Evolutionary conservation across 2,888 invertebrate species (phyloP).

Genomic region (Pardosa pseudoannulata): DNA sequence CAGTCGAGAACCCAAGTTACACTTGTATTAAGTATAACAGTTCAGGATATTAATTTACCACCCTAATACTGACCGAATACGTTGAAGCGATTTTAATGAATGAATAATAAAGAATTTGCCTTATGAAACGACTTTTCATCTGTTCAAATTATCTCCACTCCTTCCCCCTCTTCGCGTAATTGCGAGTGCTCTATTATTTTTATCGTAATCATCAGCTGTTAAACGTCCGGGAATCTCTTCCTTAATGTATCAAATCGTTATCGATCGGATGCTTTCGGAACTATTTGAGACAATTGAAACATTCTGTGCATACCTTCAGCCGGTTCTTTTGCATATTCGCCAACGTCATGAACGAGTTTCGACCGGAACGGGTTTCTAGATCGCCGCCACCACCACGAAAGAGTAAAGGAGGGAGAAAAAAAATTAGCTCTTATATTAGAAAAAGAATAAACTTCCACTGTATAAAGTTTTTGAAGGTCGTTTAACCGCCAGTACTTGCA

Average conservation of each 20-base stretch:
- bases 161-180: too few species aligned
- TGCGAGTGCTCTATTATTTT: too few species aligned
- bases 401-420: not conserved
- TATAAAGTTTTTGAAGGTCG: not conserved
- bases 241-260: not conserved
- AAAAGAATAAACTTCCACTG: not conserved
- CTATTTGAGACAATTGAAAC: not conserved
- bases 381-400: not conserved
- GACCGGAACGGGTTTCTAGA: constrained; percentile 2
- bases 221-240: too few species aligned
- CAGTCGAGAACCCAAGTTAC: too few species aligned
- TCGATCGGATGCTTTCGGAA: not conserved
- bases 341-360: constrained; percentile 3
- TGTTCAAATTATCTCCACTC: too few species aligned
- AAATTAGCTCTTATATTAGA: not conserved
- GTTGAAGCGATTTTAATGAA: too few species aligned
- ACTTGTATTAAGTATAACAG: too few species aligned
- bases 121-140: too few species aligned
- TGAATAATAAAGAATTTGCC: too few species aligned
- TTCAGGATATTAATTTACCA: too few species aligned
- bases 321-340: not conserved
- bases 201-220: too few species aligned
- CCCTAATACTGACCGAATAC: too few species aligned
- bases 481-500: not conserved
- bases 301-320: not conserved